Conservation (phyloP, 2,113 vertebrate genomes). For the Zapus hudsonius region DNA sequence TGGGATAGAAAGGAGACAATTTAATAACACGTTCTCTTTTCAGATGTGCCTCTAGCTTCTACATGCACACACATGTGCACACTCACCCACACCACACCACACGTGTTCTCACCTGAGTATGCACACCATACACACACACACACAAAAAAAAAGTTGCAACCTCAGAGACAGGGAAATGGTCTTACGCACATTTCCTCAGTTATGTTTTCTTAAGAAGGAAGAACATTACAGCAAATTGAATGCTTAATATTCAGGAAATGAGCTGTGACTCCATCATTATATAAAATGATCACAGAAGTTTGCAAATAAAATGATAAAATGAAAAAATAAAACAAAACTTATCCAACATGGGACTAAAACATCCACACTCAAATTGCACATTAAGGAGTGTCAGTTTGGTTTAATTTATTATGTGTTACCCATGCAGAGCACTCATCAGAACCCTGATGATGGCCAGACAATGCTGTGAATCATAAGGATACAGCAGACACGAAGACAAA, state of each 20-base stretch:
- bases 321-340: neutral
- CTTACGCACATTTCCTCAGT: neutral
- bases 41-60: too few relatives aligned
- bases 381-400: neutral
- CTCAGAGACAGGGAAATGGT: neutral
- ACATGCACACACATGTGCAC: too few relatives aligned
- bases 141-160: too few relatives aligned
- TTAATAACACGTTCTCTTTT: neutral
- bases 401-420: conserved; percentile 9
- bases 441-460: neutral
- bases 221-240: conserved; percentile 24
- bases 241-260: conserved; percentile 45
- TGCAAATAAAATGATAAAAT: conserved; percentile 43
- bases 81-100: too few relatives aligned
- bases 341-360: neutral
- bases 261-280: conserved; percentile 15
- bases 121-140: neutral
- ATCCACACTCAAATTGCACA: neutral
- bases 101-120: too few relatives aligned
- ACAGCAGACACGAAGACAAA: neutral
- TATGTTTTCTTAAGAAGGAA: neutral
- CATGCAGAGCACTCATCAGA: neutral
- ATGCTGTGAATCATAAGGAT: neutral
- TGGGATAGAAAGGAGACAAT: neutral
- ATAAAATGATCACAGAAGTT: conserved; percentile 22